Percentiles rank a stretch among this genome's conserved stretches.
Evolutionary conservation across 2,888 invertebrate genomes (phyloP).

Genomic region (Mesodorylaimus sp.): DNA sequence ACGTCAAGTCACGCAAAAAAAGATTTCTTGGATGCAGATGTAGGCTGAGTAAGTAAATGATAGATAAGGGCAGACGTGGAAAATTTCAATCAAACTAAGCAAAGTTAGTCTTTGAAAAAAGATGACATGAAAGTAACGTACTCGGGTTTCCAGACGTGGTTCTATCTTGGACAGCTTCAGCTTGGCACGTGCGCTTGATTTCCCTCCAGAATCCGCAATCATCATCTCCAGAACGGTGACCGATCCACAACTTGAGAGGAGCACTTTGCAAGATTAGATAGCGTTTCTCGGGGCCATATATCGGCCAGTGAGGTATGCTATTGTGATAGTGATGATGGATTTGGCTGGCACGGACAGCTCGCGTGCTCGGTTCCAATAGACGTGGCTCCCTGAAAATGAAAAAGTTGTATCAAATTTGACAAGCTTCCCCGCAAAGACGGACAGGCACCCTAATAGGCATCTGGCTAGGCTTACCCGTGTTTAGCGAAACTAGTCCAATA

Average conservation of each 20-base stretch:
- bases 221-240: neutral
- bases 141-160: no score
- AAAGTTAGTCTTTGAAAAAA: no score
- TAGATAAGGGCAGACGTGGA: no score
- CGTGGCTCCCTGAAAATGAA: neutral
- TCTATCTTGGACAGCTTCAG: no score
- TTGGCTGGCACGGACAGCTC: no score
- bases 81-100: no score
- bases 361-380: no score
- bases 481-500: slow-evolving; percentile 79
- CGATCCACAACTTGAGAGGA: neutral
- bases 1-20: no score
- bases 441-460: neutral
- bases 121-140: no score
- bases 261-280: neutral
- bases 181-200: neutral
- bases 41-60: no score
- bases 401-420: neutral
- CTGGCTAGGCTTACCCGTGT: slow-evolving; percentile 51
- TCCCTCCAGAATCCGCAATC: neutral
- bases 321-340: neutral
- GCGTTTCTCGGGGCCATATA: neutral
- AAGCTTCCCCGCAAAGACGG: no score
- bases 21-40: no score
- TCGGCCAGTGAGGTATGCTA: neutral